Conservation (phyloP, 2,888 invertebrate genomes). For the Hypolimnas misippus region DNA sequence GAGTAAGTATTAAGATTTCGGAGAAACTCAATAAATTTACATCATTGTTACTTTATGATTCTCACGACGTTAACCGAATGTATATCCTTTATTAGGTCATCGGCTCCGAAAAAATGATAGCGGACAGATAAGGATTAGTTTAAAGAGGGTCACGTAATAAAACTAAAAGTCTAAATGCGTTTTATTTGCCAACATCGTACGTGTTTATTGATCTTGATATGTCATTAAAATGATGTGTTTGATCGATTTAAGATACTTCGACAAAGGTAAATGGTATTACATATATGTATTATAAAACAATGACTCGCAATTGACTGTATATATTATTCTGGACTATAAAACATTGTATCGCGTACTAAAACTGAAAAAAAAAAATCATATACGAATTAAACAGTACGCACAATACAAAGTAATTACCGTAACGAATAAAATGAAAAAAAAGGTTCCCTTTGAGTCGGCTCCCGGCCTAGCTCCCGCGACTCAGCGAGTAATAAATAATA, state of each 20-base stretch:
- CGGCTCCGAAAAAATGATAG: constrained; percentile 15
- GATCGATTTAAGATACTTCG: constrained; percentile 8
- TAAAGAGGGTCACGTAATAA: constrained; percentile 13
- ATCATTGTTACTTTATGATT: constrained; percentile 27
- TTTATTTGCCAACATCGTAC: constrained; percentile 11
- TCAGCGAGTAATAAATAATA: constrained; percentile 49
- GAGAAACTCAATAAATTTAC: constrained; percentile 30
- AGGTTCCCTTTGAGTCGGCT: constrained; percentile 35
- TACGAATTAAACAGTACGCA: constrained; percentile 52
- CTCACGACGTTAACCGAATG: constrained; percentile 1
- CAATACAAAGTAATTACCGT: constrained; percentile 55
- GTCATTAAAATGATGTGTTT: constrained; percentile 13
- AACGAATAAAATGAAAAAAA: constrained; percentile 48
- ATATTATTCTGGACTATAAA: constrained; percentile 24
- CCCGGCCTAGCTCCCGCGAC: constrained; percentile 29
- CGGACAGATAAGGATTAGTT: constrained; percentile 9
- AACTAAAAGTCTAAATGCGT: not conserved
- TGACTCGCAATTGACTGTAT: constrained; percentile 4
- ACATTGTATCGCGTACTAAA: constrained; percentile 26
- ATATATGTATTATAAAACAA: not conserved
- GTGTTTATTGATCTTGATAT: constrained; percentile 23
- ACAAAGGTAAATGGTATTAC: too few relatives aligned
- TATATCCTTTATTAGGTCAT: constrained; percentile 23
- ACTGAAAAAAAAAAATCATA: constrained; percentile 39
- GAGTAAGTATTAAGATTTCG: constrained; percentile 42